Base-by-base conservation (phyloP, 2,888 invertebrate species). In the Euplexia lucipara region DNA sequence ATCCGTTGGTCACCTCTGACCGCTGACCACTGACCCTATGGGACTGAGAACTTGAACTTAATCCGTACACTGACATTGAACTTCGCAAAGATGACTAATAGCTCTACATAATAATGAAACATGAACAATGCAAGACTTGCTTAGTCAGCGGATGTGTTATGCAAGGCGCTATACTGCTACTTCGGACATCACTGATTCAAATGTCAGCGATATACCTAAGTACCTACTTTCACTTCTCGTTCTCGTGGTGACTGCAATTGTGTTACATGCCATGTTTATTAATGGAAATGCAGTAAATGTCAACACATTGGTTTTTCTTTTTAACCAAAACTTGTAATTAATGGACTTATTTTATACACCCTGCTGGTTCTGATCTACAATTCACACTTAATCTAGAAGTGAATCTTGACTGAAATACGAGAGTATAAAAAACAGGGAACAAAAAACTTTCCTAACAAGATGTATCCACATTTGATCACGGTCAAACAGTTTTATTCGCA, bases 1-100 rank as follows among this genome's bases (percentile, higher is more conserved):
- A 82, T 86, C 93, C 93, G 95, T 95, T 95, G 93, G 91, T 92
- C 94, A 95, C 94, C 94, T 90, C 89, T 94, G 93, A 92, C 93
- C 93, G 85, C 78, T 91, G 91, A 88, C 90, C 92, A 80, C 84
- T 92, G 92, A 93, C 93, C 93, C 90, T 89, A 83, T 93, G 94
- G 85, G 93, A 93, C 90, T 88, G 85, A 86, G 88, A 94, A 93
- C 90, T 91, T 92, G 91, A 92, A 91, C 91, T 88, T 86, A 85
- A 86, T 86, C 82, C 83, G 70, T 83, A 72, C 63, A 70, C 77
- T 85, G 88, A 88, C 88, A 87, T 88, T 90, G 89, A 88, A 86
- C 83, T 88, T 82, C 73, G 75, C 74, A 54, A 62, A 72, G 63
- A 73, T 57, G 51, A 70, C 65, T 73, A 63, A 78, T 74, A 54